These are phyloP conservation scores for Myotis planiceps DNA, from an alignment of 2,797 vertebrate species.

Conservation along the genomic window DNA sequence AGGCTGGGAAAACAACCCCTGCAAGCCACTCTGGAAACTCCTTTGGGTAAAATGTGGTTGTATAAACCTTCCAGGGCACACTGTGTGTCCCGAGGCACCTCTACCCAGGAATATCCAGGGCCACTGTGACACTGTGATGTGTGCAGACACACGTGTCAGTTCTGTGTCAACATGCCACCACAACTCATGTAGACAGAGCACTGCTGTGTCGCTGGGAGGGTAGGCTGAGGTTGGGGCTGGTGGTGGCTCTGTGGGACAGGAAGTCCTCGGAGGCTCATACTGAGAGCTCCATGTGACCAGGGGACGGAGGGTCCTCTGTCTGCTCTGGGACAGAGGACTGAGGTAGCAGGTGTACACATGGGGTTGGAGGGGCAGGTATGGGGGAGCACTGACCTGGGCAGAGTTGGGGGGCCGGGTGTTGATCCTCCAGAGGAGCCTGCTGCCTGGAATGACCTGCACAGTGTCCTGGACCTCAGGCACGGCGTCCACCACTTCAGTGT, in stretches of 20 bases:
- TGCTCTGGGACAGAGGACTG: background rate
- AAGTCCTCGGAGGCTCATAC: no score
- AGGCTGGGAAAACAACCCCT: background rate
- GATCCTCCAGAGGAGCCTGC: conserved; percentile 97
- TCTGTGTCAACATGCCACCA: background rate
- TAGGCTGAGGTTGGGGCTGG: background rate
- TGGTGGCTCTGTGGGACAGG: background rate
- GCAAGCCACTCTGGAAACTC: rapidly evolving
- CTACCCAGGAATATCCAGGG: background rate
- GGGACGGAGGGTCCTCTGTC: background rate
- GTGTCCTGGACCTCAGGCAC: conserved; percentile 96
- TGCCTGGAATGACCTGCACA: conserved; percentile 94
- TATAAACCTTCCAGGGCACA: background rate
- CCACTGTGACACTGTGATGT: no score
- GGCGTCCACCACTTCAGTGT: conserved; percentile 92
- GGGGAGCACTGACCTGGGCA: conserved; percentile 87
- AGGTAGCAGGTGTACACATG: rapidly evolving
- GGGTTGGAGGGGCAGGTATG: background rate
- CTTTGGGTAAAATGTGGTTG: rapidly evolving
- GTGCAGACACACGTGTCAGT: no score
- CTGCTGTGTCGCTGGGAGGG: background rate
- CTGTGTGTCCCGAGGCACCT: background rate
- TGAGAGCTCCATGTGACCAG: background rate
- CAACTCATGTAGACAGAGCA: background rate
- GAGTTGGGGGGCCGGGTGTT: conserved; percentile 93